phyloP scores from a whole-genome alignment of 2,797 vertebrate species.

The Mus minutoides region DNA sequence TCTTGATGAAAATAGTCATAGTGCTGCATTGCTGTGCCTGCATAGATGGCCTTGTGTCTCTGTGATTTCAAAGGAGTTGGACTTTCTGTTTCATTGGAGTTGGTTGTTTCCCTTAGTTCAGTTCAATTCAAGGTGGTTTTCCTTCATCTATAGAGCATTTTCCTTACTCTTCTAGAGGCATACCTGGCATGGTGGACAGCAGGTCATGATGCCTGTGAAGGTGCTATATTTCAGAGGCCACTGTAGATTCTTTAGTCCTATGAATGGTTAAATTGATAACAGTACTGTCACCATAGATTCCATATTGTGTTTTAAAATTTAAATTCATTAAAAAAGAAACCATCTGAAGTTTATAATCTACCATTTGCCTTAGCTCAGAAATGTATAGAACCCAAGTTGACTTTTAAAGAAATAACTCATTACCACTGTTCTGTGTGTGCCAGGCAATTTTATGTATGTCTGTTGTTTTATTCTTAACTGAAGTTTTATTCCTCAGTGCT shows the following conservation, averaged over 20 bases:
- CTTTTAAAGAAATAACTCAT: slow-evolving; percentile 33
- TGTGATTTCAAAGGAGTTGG: neutral
- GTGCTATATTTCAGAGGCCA: neutral
- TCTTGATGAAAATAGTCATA: neutral
- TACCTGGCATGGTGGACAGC: accelerated
- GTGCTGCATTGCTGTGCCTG: neutral
- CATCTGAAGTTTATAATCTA: neutral
- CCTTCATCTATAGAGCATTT: neutral
- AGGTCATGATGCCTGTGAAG: neutral
- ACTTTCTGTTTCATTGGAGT: neutral
- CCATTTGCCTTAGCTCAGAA: neutral
- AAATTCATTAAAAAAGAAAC: slow-evolving; percentile 7
- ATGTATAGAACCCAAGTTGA: neutral
- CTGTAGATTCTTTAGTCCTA: neutral
- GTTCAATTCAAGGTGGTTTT: neutral
- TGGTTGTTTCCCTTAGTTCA: neutral
- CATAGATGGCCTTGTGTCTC: neutral
- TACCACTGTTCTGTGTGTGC: neutral
- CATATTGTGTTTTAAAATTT: slow-evolving; percentile 36
- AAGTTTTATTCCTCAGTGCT: neutral
- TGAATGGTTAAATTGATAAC: neutral
- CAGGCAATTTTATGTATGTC: neutral
- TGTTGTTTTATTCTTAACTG: too few relatives aligned
- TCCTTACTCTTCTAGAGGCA: neutral
- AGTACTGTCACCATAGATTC: neutral